Evolutionary conservation across 2,113 vertebrate species (phyloP).

Genomic region (Theristicus caerulescens): DNA sequence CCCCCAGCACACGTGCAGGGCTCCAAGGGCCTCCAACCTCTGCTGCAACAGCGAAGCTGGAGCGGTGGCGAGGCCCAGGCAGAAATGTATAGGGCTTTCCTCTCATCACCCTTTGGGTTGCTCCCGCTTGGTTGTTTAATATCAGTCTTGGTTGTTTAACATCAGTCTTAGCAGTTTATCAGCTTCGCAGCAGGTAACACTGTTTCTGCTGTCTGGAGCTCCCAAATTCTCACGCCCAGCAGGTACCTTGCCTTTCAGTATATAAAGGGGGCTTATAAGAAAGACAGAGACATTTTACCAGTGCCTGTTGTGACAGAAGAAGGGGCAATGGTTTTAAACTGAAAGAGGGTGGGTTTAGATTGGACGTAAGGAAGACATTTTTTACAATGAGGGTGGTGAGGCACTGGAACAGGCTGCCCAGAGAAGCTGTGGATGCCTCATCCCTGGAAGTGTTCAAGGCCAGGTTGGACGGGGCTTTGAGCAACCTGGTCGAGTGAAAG

Average conservation of each 20-base stretch:
- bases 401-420: not conserved
- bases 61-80: rapidly evolving
- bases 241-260: not conserved
- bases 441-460: not conserved
- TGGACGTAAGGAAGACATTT: not conserved
- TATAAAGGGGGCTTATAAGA: not conserved
- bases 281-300: not conserved
- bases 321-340: not conserved
- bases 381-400: not conserved
- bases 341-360: not conserved
- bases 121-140: rapidly evolving
- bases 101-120: rapidly evolving
- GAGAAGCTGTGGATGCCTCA: not conserved
- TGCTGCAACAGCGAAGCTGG: not conserved
- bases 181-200: not conserved
- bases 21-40: not conserved
- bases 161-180: not conserved
- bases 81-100: rapidly evolving
- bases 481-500: not conserved
- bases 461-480: rapidly evolving
- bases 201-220: not conserved
- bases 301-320: not conserved
- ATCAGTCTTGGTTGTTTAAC: not conserved
- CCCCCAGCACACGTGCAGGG: rapidly evolving
- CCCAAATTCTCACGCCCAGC: not conserved